Base-by-base conservation (phyloP, 2,113 vertebrate species). In the Electrona antarctica region DNA sequence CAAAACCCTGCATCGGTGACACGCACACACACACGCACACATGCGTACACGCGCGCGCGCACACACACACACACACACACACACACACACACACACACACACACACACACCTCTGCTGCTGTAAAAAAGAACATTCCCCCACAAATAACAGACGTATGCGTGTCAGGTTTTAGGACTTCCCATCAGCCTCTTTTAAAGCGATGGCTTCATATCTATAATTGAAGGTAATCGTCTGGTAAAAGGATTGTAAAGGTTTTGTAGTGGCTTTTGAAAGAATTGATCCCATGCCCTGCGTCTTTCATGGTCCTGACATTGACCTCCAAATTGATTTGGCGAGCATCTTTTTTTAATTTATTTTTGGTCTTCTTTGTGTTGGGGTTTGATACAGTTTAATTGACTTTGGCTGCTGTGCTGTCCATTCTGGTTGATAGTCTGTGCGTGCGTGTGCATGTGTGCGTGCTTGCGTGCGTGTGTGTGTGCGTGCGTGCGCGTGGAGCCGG, bases 231-330 rank as follows among this genome's bases (percentile, higher is more conserved):
- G 59, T 52, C 77, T 74, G 64, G 71, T 89, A 83, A 88, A 89
- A 73, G 85, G 85, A 90, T 89, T 88, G 85, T 86, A 77, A 84
- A 88, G 77, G 66, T 65, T 85, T 81, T 76, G 84, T 80, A 71
- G 59, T 41, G 74, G 55, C 76, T 76, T 41, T 41, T 41, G 11
- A 45, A 52, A 64, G 73, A 73, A 71, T 79, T 83, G 82, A 89
- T 89, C 75, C 60, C 72, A 70, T 75, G 84, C 84, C 64, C 47
- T 7, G 77, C 48, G 73, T 74, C 69, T 70, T 82, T 86, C 87
- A 86, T 83, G 80, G 67, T 81, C 41, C 77, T 75, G 74, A 59
- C 59, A 70, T 64, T 88, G 81, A 89, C 83, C 87, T 81, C 73
- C 84, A 77, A 72, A 88, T 86, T 85, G 83, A 84, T 86, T 80